A percentile compares a stretch with the other conserved stretches of the same genome.
Evolutionary conservation across 2,797 vertebrate species (phyloP).

Genomic region (Pteropus rufus): DNA sequence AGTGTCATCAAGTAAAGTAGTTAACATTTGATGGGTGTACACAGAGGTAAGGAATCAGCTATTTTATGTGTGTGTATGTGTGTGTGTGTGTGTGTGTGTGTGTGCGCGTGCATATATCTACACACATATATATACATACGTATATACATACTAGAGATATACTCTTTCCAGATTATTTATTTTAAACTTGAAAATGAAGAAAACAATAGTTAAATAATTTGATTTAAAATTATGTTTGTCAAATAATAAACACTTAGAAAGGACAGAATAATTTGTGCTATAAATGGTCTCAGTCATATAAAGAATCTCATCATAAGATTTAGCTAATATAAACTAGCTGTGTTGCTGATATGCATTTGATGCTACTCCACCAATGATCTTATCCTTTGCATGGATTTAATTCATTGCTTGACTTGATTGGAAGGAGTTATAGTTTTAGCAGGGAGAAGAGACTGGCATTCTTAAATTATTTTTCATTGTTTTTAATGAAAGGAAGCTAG

Average conservation of each 20-base stretch:
- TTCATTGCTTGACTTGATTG: background rate
- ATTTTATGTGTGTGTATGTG: background rate
- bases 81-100: no score
- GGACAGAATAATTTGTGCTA: background rate
- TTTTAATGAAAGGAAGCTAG: background rate
- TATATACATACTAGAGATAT: background rate
- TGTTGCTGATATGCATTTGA: background rate
- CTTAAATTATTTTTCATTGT: background rate
- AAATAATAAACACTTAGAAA: constrained; percentile 24
- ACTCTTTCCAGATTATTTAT: background rate
- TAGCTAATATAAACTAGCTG: background rate
- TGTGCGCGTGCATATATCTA: no score
- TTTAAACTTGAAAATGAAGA: background rate
- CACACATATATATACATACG: background rate
- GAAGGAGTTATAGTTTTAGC: background rate
- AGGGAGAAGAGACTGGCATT: background rate
- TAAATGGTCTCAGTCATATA: background rate
- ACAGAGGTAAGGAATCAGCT: background rate
- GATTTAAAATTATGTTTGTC: background rate
- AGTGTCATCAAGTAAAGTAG: constrained; percentile 38
- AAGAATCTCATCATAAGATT: background rate
- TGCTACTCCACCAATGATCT: background rate
- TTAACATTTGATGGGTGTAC: constrained; percentile 38
- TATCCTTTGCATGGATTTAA: background rate
- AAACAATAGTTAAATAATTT: background rate